Conservation (phyloP, 2,888 invertebrate species). For the Acleris literana region DNA sequence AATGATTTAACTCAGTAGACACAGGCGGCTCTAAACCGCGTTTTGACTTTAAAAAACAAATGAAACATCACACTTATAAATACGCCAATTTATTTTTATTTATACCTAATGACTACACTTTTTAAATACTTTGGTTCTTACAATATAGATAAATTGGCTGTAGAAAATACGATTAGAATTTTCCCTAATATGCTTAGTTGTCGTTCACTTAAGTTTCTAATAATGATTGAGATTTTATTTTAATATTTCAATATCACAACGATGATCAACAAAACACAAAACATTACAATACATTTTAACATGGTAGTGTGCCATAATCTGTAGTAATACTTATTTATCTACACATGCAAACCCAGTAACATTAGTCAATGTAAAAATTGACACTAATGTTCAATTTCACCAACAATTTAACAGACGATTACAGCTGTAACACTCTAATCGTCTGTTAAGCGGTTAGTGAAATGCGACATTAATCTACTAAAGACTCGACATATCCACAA, state of each 20-base stretch:
- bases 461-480: too few relatives aligned
- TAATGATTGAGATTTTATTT: slow-evolving; percentile 19
- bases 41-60: not conserved
- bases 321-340: too few relatives aligned
- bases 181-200: not conserved
- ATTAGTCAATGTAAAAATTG: too few relatives aligned
- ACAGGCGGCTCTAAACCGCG: too few relatives aligned
- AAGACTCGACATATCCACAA: too few relatives aligned
- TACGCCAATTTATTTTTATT: slow-evolving; percentile 29
- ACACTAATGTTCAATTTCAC: too few relatives aligned
- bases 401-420: too few relatives aligned
- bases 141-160: not conserved
- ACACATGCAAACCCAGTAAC: too few relatives aligned
- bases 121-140: slow-evolving; percentile 12
- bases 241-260: not conserved
- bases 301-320: too few relatives aligned
- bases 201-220: slow-evolving; percentile 13
- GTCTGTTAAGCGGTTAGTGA: too few relatives aligned
- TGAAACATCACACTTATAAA: slow-evolving; percentile 5
- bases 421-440: too few relatives aligned
- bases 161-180: not conserved
- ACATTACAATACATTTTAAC: slow-evolving; percentile 4
- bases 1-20: too few relatives aligned
- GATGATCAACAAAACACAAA: slow-evolving; percentile 5
- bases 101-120: slow-evolving; percentile 31